Base-by-base conservation (phyloP, 1,140 invertebrate genomes). In the Drosophila nannoptera region DNA sequence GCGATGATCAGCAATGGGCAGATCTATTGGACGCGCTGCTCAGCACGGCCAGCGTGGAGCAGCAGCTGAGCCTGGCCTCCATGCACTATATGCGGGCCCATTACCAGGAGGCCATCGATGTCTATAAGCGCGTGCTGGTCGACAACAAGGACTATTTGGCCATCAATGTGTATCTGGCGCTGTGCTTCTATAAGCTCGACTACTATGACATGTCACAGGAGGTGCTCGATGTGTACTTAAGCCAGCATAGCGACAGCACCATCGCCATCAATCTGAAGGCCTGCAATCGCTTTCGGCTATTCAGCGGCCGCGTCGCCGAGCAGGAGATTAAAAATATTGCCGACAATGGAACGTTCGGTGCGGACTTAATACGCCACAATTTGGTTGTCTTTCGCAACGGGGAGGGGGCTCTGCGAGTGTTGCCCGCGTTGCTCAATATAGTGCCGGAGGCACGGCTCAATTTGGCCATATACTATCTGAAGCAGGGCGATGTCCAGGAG, bases 101-200 rank as follows among this genome's bases (percentile, higher is more conserved):
- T 89, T 99, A 99, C 90, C 97, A 99, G 90, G 98, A 99, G 90
- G 97, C 98, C 22, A 99, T 99, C 75, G 98, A 99, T 90, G 97
- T 99, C 74, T 99, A 99, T 88, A 99, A 99, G 90, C 93, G 96
- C 70, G 93, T 99, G 52, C 90, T 99, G 11, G 89, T 98, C 1
- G 96, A 98, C 75, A 97, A 98, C 90, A 94, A 96, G 95, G 95
- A 97, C 54, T 98, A 94, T 90, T 90, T 98, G 74, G 98, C 98
- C 6, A 90, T 99, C 46, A 99, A 99, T 90, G 97, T 99, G 7
- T 99, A 99, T 90, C 94, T 99, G 58, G 98, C 98, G 0, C 90
- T 99, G 7, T 99, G 98, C 82, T 99, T 99, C 89, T 99, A 99
- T 89, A 99, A 99, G 90, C 90, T 99, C 53, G 98, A 99, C 90